A percentile compares a stretch with the other conserved stretches of the same genome.
Evolutionary conservation across 2,888 invertebrate genomes (phyloP).

Genomic region (Sclerodermus sp.): DNA sequence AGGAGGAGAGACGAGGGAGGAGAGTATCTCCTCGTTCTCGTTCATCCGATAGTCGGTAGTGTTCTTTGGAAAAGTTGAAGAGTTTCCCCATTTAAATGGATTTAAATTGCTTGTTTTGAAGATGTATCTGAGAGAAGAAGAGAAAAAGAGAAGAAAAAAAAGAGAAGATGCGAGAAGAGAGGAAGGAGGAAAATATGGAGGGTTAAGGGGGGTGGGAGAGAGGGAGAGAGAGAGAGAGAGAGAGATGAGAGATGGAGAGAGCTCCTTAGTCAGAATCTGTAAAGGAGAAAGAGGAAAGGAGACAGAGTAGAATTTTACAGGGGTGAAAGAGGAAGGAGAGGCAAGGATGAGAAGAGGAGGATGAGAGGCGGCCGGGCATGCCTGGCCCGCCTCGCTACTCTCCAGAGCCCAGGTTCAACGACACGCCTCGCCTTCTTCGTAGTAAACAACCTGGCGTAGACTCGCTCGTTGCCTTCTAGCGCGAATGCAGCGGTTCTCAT

Average conservation of each 20-base stretch:
- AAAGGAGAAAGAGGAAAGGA: conserved; percentile 23
- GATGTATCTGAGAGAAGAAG: no score
- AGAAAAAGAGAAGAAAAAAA: no score
- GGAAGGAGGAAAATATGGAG: no score
- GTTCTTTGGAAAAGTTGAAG: no score
- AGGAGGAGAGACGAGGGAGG: no score
- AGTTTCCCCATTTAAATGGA: no score
- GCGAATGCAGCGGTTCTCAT: conserved; percentile 41
- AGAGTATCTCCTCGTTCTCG: no score
- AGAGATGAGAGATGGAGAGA: conserved; percentile 9
- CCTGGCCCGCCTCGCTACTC: conserved; percentile 41
- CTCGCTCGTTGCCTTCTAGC: conserved; percentile 42
- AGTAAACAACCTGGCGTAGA: conserved; percentile 54
- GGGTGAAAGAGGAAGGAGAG: conserved; percentile 27
- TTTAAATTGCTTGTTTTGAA: no score
- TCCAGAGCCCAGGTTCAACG: conserved; percentile 50
- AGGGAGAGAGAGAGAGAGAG: neutral
- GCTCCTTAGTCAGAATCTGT: no score
- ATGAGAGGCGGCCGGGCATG: conserved; percentile 33
- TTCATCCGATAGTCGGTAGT: no score
- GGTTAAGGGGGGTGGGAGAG: neutral
- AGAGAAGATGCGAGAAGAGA: no score
- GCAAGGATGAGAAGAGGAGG: conserved; percentile 21
- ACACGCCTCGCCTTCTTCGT: conserved; percentile 54
- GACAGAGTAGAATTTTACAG: conserved; percentile 20